Conservation (phyloP, 2,888 invertebrate species). For the Chrysolina oricalcia region DNA sequence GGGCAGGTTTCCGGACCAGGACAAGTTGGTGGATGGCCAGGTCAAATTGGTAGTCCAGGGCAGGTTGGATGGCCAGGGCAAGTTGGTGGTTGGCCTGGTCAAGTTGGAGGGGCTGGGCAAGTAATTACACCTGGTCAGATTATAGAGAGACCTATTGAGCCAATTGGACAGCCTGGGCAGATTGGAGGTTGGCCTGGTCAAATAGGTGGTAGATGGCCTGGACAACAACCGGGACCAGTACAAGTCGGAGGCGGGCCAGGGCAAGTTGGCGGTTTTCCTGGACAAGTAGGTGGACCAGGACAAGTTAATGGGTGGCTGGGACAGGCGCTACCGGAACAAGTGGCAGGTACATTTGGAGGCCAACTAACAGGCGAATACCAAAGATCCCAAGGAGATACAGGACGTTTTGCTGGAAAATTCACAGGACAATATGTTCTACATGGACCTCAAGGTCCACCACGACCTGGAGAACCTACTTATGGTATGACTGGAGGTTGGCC, state of each 20-base stretch:
- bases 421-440: constrained; percentile 57
- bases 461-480: constrained; percentile 28
- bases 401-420: constrained; percentile 62
- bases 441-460: constrained; percentile 36
- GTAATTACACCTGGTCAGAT: constrained; percentile 38
- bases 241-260: constrained; percentile 40
- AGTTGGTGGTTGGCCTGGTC: constrained; percentile 37
- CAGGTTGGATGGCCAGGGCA: constrained; percentile 4
- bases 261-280: constrained; percentile 41
- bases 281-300: constrained; percentile 36
- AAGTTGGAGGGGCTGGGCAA: constrained; percentile 40
- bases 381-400: constrained; percentile 53
- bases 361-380: constrained; percentile 59
- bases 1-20: constrained; percentile 55
- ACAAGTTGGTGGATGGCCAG: constrained; percentile 55
- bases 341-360: constrained; percentile 58
- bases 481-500: constrained; percentile 29
- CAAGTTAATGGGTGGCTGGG: constrained; percentile 7
- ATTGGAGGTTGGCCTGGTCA: constrained; percentile 40
- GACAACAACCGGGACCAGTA: constrained; percentile 33
- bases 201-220: constrained; percentile 34
- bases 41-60: constrained; percentile 13
- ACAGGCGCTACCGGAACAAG: background rate
- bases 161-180: constrained; percentile 39
- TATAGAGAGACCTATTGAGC: constrained; percentile 33